These are phyloP conservation scores for Sus scrofa DNA, from an alignment of 2,113 vertebrate genomes.

Conservation along the genomic window T2T-Sscrofa CM000828.6:77145001-77145500, in stretches of 20 bases:
- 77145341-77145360: background rate
- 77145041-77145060: too few species aligned
- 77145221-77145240: background rate
- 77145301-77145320: background rate
- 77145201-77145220: background rate
- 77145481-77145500: rapidly evolving
- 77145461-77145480: background rate
- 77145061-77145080: background rate
- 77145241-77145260: background rate
- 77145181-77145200: background rate
- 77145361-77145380: background rate
- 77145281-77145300: background rate
- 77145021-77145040: too few species aligned
- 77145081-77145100: background rate
- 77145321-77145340: background rate
- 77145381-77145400: conserved; percentile 89
- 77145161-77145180: background rate
- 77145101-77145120: background rate
- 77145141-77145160: background rate
- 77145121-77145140: background rate
- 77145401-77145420: conserved; percentile 98
- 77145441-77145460: conserved; percentile 91
- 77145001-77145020: too few species aligned
- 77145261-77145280: background rate
- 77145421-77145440: conserved; percentile 96